These are phyloP conservation scores for Watsonalla cultraria DNA, from an alignment of 2,888 invertebrate species.

Conservation along the genomic window DNA sequence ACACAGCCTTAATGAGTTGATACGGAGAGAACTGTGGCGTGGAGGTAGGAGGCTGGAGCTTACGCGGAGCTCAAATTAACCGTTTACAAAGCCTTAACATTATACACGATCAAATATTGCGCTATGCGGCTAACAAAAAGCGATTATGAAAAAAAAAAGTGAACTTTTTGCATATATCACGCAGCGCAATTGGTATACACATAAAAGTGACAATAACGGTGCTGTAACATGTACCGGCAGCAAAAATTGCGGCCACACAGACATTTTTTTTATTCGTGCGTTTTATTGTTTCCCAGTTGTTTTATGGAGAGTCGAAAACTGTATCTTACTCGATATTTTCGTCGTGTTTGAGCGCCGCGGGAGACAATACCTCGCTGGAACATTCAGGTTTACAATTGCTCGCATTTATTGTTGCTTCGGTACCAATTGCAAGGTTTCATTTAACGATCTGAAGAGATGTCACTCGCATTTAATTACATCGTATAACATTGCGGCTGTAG, in stretches of 20 bases:
- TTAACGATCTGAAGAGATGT: not conserved
- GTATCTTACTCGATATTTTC: not conserved
- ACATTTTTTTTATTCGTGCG: not conserved
- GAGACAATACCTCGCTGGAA: not conserved
- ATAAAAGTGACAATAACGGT: not conserved
- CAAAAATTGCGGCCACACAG: not conserved
- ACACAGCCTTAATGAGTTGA: slow-evolving; percentile 57
- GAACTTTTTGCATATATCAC: not conserved
- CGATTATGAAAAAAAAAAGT: not conserved
- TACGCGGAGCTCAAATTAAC: not conserved
- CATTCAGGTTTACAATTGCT: not conserved
- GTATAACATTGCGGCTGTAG: too few relatives aligned
- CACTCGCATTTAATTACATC: not conserved
- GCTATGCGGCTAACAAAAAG: not conserved
- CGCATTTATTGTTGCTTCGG: not conserved
- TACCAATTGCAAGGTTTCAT: not conserved
- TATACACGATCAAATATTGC: not conserved
- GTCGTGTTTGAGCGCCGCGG: not conserved
- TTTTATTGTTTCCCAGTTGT: not conserved
- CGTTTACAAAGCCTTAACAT: not conserved
- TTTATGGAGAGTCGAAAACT: not conserved
- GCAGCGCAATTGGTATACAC: not conserved
- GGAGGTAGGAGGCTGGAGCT: not conserved
- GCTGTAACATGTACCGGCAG: not conserved
- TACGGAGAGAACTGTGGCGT: slow-evolving; percentile 38